Conservation (phyloP, 2,797 vertebrate genomes). For the Tenualosa ilisha region DNA sequence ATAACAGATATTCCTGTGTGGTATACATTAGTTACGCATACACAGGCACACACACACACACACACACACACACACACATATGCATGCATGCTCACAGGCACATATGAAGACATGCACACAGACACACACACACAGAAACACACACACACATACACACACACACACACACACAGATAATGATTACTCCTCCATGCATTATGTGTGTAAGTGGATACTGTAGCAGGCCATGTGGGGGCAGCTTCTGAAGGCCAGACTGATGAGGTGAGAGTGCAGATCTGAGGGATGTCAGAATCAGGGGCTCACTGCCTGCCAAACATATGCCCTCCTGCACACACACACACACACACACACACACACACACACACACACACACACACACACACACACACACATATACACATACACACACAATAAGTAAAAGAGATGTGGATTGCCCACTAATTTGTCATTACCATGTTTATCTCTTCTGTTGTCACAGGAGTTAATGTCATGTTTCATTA, state of each 20-base stretch:
- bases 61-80: background rate
- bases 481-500: background rate
- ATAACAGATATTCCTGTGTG: background rate
- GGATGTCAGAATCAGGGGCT: background rate
- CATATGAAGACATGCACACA: background rate
- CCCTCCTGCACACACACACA: background rate
- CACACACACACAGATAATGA: constrained; percentile 20
- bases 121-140: background rate
- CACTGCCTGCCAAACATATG: constrained; percentile 15
- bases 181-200: background rate
- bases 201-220: constrained; percentile 2
- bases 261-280: constrained; percentile 6
- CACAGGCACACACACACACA: background rate
- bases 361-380: constrained; percentile 3
- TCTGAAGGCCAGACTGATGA: constrained; percentile 21
- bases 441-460: background rate
- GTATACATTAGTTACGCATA: constrained; percentile 4
- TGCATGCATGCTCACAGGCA: background rate
- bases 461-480: background rate
- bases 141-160: background rate
- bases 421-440: background rate
- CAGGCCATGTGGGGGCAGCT: constrained; percentile 8
- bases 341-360: constrained; percentile 33
- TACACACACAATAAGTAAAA: background rate
- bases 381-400: background rate